Evolutionary conservation across 2,888 invertebrate genomes (phyloP).

Genomic region (Dioctria rufipes): DNA sequence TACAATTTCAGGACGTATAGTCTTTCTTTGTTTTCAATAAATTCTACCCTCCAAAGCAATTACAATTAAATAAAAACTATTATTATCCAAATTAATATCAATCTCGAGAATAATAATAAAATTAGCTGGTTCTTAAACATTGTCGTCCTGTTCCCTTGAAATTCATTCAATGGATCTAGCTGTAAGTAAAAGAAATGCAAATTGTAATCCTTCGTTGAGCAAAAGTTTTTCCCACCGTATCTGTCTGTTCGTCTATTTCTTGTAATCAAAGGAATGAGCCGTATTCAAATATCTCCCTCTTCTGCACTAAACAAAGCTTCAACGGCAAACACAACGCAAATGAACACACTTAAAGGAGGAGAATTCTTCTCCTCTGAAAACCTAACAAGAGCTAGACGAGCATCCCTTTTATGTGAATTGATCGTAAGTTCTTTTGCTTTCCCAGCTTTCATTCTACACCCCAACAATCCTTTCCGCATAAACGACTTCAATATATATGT

Average conservation of each 20-base stretch:
- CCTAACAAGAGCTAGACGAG: not conserved
- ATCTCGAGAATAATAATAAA: too few species aligned
- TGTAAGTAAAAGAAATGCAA: slow-evolving; percentile 26
- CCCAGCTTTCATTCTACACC: slow-evolving; percentile 29
- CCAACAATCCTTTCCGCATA: slow-evolving; percentile 15
- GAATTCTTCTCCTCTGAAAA: not conserved
- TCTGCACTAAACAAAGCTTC: slow-evolving; percentile 26
- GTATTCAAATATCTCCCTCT: slow-evolving; percentile 40
- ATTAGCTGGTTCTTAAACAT: not conserved
- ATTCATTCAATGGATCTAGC: not conserved
- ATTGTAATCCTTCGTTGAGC: slow-evolving; percentile 34
- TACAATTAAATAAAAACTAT: too few species aligned
- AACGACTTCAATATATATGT: not conserved
- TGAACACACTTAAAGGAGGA: slow-evolving; percentile 22
- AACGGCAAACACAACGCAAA: slow-evolving; percentile 41
- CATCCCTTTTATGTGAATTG: slow-evolving; percentile 36
- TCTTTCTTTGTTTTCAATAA: too few species aligned
- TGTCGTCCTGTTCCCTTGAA: not conserved
- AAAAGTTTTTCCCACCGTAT: slow-evolving; percentile 28
- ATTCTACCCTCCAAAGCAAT: too few species aligned
- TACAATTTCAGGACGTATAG: too few species aligned
- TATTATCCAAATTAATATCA: too few species aligned
- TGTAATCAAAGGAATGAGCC: slow-evolving; percentile 52
- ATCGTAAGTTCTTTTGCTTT: slow-evolving; percentile 44
- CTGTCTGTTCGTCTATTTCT: slow-evolving; percentile 27